Evolutionary conservation across 2,797 vertebrate species (phyloP), one percentile per base, ranked within the genome.

Genomic region (Siniperca obscura): DNA sequence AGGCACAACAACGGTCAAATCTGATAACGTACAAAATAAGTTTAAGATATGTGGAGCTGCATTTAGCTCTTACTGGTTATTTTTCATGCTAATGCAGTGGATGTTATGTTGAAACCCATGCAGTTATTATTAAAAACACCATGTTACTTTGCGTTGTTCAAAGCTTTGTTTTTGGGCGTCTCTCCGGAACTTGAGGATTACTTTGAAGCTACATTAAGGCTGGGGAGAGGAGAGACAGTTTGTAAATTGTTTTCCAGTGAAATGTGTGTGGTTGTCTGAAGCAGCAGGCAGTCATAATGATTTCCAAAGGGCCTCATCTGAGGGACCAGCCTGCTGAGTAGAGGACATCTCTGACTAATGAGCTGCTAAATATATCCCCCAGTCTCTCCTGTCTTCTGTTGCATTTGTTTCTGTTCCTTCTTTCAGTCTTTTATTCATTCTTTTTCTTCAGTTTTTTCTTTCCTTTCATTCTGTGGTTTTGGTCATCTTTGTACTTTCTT

Each of bases 331-430:
- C 90, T 76, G 91, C 92, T 92, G 93, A 94, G 92, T 82, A 87
- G 84, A 92, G 92, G 92, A 93, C 92, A 92, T 92, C 90, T 91
- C 91, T 91, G 91, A 93, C 91, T 95, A 94, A 95, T 93, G 93
- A 94, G 91, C 94, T 91, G 92, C 94, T 94, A 94, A 93, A 95
- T 94, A 94, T 94, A 95, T 92, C 92, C 89, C 83, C 82, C 81
- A 89, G 90, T 77, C 85, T 86, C 90, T 89, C 81, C 86, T 90
- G 85, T 90, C 89, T 90, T 89, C 80, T 91, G 75, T 85, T 87
- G 84, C 87, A 52, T 81, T 68, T 70, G 62, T 73, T 80, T 72
- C 76, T 70, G 36, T 77, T 80, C 70, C 75, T 77, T 83, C 75
- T 56, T 76, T 81, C 44, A 46, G 5, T 46, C 56, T 68, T 74